These are phyloP conservation scores for Eumaeus atala DNA, from an alignment of 1,140 invertebrate species.

Conservation along the genomic window DNA sequence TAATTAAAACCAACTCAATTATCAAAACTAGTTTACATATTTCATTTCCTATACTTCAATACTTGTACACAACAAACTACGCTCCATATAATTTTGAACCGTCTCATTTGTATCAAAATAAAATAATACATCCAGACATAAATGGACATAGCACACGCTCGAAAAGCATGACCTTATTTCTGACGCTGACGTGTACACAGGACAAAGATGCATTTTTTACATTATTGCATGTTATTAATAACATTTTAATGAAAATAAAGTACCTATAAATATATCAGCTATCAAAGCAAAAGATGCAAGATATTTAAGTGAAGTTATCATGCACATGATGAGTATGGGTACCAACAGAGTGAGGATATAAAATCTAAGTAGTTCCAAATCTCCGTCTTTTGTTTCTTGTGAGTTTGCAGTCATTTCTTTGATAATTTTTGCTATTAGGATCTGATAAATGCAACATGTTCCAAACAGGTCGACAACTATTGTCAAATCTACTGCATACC, in stretches of 20 bases:
- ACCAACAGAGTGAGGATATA: constrained; percentile 30
- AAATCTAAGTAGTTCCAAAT: constrained; percentile 23
- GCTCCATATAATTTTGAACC: no score
- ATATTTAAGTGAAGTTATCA: constrained; percentile 41
- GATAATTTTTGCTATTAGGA: constrained; percentile 34
- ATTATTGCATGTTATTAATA: neutral
- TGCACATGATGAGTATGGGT: constrained; percentile 34
- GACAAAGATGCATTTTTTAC: neutral
- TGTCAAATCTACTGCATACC: constrained; percentile 33
- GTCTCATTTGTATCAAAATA: no score
- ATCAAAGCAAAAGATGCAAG: constrained; percentile 37
- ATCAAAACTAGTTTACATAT: no score
- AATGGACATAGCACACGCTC: no score
- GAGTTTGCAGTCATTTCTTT: constrained; percentile 34
- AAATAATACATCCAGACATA: no score
- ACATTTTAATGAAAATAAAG: constrained; percentile 4
- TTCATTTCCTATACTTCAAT: no score
- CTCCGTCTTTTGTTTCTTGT: constrained; percentile 16
- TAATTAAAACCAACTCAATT: no score
- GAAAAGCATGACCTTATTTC: no score
- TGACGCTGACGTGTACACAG: no score
- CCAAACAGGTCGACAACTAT: constrained; percentile 34
- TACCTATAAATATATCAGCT: constrained; percentile 33
- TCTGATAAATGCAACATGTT: constrained; percentile 38
- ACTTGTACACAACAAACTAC: no score